Percentiles rank a stretch among this genome's conserved stretches.
These are phyloP conservation scores for Heteromormyrus szaboi DNA, from an alignment of 2,797 vertebrate species.

Conservation along the genomic window DNA sequence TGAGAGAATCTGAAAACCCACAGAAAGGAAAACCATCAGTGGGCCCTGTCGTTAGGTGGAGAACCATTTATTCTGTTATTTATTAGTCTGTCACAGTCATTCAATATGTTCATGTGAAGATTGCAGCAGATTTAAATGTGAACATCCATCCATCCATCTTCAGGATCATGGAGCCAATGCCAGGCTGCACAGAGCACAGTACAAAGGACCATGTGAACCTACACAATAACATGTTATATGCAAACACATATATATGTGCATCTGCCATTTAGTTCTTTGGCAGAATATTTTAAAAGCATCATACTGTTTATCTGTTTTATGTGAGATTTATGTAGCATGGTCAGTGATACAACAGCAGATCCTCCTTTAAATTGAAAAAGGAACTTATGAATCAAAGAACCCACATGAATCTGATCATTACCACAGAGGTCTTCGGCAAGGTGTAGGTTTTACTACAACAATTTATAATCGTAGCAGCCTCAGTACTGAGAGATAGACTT, in stretches of 20 bases:
- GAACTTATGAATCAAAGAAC: neutral
- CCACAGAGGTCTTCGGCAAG: neutral
- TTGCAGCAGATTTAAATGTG: neutral
- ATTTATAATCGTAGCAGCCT: neutral
- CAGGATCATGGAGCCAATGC: neutral
- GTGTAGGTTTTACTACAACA: neutral
- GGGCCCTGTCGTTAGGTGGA: neutral
- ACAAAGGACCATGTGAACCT: neutral
- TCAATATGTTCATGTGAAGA: neutral
- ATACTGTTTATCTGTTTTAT: neutral
- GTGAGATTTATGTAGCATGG: neutral
- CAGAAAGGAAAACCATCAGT: neutral
- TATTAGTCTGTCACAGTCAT: constrained; percentile 9
- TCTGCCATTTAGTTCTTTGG: neutral
- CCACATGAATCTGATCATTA: neutral
- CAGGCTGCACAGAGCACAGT: neutral
- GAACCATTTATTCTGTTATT: constrained; percentile 8
- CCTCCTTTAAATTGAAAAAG: neutral
- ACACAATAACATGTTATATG: neutral
- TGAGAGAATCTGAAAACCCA: neutral
- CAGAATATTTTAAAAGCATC: neutral
- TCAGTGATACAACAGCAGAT: neutral
- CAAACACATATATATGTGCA: neutral
- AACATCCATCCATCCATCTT: neutral
- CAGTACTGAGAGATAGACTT: neutral